These are phyloP conservation scores for Brachionus paranguensis DNA, from an alignment of 1,140 invertebrate genomes.

Conservation along the genomic window DNA sequence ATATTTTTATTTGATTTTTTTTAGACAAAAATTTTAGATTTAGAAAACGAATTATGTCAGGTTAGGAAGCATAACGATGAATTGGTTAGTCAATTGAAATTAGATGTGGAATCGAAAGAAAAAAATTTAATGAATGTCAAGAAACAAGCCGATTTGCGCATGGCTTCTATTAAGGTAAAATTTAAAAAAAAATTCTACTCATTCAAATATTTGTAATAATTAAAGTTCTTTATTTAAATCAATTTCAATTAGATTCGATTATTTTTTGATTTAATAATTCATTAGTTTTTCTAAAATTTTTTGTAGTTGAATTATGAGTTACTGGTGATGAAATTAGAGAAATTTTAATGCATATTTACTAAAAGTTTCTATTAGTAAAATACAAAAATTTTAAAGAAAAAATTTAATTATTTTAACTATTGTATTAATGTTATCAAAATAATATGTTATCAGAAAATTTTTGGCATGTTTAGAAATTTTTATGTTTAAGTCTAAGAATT, in stretches of 20 bases:
- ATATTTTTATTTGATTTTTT: background rate
- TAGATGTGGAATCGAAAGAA: background rate
- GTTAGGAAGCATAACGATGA: background rate
- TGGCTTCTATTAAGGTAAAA: background rate
- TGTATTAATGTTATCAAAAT: no score
- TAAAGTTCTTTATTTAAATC: background rate
- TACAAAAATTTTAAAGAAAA: no score
- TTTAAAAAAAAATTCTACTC: background rate
- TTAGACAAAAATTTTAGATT: background rate
- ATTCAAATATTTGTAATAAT: background rate
- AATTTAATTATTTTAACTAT: no score
- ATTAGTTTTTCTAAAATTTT: no score
- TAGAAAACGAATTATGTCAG: background rate
- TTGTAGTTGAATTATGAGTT: no score
- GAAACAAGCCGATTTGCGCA: background rate
- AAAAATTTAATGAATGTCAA: background rate
- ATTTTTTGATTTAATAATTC: no score
- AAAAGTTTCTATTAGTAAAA: no score
- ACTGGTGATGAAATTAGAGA: no score
- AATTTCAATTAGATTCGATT: background rate
- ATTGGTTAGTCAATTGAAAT: background rate
- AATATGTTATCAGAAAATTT: no score
- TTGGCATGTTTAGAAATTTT: no score
- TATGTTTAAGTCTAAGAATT: no score
- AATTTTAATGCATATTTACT: no score